These are phyloP conservation scores for Hylomyscus alleni DNA, from an alignment of 2,797 vertebrate genomes.

Conservation along the genomic window DNA sequence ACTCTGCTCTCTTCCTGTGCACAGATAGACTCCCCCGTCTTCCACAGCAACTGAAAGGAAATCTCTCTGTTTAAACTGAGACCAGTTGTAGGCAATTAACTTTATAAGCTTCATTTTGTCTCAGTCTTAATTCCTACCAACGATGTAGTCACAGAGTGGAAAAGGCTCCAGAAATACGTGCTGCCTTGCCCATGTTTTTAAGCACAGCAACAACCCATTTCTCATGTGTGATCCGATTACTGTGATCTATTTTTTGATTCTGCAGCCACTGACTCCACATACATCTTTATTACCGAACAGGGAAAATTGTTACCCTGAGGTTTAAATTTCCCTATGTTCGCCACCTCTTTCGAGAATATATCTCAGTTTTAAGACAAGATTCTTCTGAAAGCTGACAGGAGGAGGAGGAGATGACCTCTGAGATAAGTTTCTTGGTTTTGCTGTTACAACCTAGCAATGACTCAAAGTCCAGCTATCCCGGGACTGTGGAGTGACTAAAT, in stretches of 20 bases:
- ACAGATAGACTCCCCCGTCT: background rate
- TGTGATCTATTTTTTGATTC: conserved; percentile 88
- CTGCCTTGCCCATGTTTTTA: conserved; percentile 79
- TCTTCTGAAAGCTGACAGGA: conserved; percentile 24
- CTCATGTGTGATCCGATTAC: conserved; percentile 86
- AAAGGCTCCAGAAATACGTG: conserved; percentile 55
- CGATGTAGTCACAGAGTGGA: conserved; percentile 64
- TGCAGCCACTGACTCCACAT: conserved; percentile 79
- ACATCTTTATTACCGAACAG: conserved; percentile 83
- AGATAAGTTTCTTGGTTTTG: conserved; percentile 57
- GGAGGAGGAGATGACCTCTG: background rate
- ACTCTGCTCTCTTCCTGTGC: conserved; percentile 19
- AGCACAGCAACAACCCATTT: conserved; percentile 86
- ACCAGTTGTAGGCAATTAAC: conserved; percentile 53
- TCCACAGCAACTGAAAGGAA: conserved; percentile 1
- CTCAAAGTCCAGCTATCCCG: conserved; percentile 60
- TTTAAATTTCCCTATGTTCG: conserved; percentile 77
- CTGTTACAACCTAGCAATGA: conserved; percentile 43
- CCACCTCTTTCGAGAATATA: conserved; percentile 66
- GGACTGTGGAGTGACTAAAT: conserved; percentile 45
- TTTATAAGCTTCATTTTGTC: conserved; percentile 65
- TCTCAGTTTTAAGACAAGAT: conserved; percentile 65
- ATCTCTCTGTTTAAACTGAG: conserved; percentile 42
- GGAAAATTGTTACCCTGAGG: conserved; percentile 77
- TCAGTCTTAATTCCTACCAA: conserved; percentile 65